A percentile compares a stretch with the other conserved stretches of the same genome.
Conservation (phyloP, 2,888 invertebrate genomes). For the Plutella xylostella region DNA sequence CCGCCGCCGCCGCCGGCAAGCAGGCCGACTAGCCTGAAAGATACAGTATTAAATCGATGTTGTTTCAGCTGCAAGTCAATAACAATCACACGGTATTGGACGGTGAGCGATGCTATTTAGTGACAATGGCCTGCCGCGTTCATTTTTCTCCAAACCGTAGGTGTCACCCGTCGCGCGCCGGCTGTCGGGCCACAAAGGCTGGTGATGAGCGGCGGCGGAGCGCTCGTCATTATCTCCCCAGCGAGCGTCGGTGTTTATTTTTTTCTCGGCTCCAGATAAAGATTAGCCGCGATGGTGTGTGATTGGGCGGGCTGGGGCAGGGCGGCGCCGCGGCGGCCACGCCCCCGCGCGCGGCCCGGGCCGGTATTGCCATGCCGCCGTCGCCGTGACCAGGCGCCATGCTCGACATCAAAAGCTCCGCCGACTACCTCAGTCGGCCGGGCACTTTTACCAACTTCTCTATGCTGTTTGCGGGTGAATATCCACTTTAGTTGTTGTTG, state of each 20-base stretch:
- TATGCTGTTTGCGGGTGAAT: constrained; percentile 93
- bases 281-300: constrained; percentile 61
- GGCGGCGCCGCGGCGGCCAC: constrained; percentile 16
- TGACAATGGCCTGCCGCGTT: constrained; percentile 19
- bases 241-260: constrained; percentile 68
- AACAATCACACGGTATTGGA: neutral
- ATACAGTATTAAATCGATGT: neutral
- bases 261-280: constrained; percentile 52
- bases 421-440: constrained; percentile 91
- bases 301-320: constrained; percentile 45
- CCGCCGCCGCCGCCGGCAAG: constrained; percentile 7
- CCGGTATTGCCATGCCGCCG: constrained; percentile 31
- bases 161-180: constrained; percentile 39
- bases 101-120: constrained; percentile 6
- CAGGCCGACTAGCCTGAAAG: neutral
- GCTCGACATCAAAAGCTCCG: constrained; percentile 93
- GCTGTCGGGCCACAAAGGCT: constrained; percentile 59
- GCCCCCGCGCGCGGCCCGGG: constrained; percentile 19
- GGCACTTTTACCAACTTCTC: constrained; percentile 95
- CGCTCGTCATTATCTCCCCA: constrained; percentile 60
- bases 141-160: constrained; percentile 57
- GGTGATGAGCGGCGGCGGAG: constrained; percentile 51
- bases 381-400: constrained; percentile 60
- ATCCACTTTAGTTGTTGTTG: constrained; percentile 30
- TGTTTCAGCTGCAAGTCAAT: constrained; percentile 5